Base-by-base conservation (phyloP, 2,888 invertebrate genomes). In the Blera fallax region DNA sequence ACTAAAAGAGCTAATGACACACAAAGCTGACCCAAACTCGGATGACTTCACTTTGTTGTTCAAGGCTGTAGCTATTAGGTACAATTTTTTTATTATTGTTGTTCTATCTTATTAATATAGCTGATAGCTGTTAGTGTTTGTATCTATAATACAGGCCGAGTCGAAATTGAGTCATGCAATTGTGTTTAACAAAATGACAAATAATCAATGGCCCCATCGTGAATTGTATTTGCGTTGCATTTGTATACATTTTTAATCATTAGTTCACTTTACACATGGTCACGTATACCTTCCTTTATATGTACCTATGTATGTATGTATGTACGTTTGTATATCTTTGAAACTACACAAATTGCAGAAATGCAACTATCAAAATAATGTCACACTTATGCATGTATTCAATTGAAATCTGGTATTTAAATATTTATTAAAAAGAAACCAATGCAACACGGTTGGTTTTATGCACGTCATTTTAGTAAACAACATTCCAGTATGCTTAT, bases 151-250 rank as follows among this genome's bases (percentile, higher is more conserved):
- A 37, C n/a, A 37, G 21, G n/a, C 45, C 45, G 29, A 67, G 21
- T 48, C 14, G 37, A 14, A 52, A 67, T 74, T 74, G 73, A 74
- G 74, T 74, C 74, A 80, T 80, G 67, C 74, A 37, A 80, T 58
- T 40, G 58, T 56, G 48, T 54, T 73, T 52, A 64, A 79, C 37
- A 37, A 73, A 73, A 65, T 21, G 56, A 79, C 48, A 56, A 79
- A 37, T 43, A 34, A 65, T 64, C 65, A 48, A 65, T 60, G 73
- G 40, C 32, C 48, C 27, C 43, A 72, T 72, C 56, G 29, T 3
- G 2, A 40, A 65, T 32, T 48, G 45, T 34, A 24, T 64, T 72
- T 29, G 48, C 34, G 48, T 54, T 56, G 56, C 72, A 56, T 14
- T 64, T 56, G 14, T 37, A 72, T 78, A 27, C 5, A 60, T 62